phyloP scores from a whole-genome alignment of 2,888 invertebrate species.

The Cetonia aurata region DNA sequence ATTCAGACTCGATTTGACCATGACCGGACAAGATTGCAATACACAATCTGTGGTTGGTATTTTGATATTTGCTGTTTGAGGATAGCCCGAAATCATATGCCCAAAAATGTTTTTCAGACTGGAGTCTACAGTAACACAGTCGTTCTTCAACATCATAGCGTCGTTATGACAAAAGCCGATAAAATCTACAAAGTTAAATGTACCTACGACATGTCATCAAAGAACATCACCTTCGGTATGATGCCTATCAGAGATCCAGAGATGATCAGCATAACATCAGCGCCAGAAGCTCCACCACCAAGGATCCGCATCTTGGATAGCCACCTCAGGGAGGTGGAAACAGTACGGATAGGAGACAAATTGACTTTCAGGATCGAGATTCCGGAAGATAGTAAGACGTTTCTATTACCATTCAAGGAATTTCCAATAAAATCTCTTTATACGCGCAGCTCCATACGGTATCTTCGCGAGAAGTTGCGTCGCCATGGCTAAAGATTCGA shows the following conservation, averaged over 20 bases:
- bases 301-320: conserved; percentile 92
- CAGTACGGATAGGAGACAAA: conserved; percentile 93
- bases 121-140: conserved; percentile 96
- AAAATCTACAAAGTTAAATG: conserved; percentile 97
- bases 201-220: conserved; percentile 96
- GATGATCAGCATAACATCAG: conserved; percentile 95
- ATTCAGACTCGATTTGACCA: conserved; percentile 91
- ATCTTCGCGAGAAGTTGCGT: conserved; percentile 96
- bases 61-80: conserved; percentile 21
- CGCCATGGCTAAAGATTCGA: conserved; percentile 96
- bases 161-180: conserved; percentile 96
- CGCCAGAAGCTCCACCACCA: conserved; percentile 94
- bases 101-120: conserved; percentile 73
- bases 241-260: conserved; percentile 97
- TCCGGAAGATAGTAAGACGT: conserved; percentile 90
- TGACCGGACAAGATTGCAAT: conserved; percentile 95
- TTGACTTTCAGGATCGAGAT: conserved; percentile 96
- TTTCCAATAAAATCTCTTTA: conserved; percentile 2
- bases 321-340: conserved; percentile 89
- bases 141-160: conserved; percentile 94
- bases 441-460: conserved; percentile 87
- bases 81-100: background rate
- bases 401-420: too few relatives aligned
- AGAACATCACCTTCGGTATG: conserved; percentile 97
- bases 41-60: conserved; percentile 92